Percentiles rank a stretch among this genome's conserved stretches.
These are phyloP conservation scores for Microhierax caerulescens DNA, from an alignment of 2,797 vertebrate genomes.

Conservation along the genomic window DNA sequence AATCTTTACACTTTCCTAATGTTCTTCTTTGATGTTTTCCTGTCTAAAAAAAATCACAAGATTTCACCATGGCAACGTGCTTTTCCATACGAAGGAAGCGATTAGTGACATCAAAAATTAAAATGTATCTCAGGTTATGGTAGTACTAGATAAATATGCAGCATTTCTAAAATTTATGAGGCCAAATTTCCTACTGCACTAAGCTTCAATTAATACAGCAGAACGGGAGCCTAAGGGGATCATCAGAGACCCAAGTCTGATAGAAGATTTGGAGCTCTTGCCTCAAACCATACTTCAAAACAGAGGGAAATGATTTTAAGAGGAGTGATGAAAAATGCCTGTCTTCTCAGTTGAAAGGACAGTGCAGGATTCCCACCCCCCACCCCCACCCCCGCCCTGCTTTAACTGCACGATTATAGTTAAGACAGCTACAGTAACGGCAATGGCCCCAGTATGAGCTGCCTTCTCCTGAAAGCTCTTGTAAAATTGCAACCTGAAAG, in stretches of 20 bases:
- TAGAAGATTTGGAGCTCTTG: neutral
- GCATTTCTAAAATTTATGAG: conserved; percentile 20
- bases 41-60: neutral
- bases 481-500: neutral
- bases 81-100: neutral
- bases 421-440: neutral
- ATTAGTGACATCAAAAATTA: conserved; percentile 17
- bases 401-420: neutral
- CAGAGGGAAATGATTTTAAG: neutral
- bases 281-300: conserved; percentile 38
- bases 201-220: conserved; percentile 4
- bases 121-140: neutral
- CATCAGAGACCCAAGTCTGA: neutral
- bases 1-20: neutral
- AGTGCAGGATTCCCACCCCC: neutral
- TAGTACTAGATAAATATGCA: neutral
- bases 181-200: neutral
- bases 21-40: neutral
- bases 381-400: neutral
- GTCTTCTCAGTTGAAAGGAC: neutral
- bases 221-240: neutral
- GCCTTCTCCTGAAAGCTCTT: neutral
- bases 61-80: neutral
- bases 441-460: neutral
- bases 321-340: conserved; percentile 13